Conservation (phyloP, 2,113 vertebrate genomes). For the Epinephelus moara region DNA sequence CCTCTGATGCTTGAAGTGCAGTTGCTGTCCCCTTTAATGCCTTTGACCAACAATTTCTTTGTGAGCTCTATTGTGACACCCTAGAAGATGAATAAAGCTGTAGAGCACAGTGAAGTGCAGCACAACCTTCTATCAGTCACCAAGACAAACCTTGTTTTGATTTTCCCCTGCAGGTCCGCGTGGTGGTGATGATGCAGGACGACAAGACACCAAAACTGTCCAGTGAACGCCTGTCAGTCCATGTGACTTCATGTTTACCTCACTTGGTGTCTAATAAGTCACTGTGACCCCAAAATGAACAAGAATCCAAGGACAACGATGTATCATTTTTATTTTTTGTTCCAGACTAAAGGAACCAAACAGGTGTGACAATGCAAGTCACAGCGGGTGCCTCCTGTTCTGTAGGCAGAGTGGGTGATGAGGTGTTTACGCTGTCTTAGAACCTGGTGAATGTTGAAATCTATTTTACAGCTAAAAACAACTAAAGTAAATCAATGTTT, state of each 20-base stretch:
- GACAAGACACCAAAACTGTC: slow-evolving; percentile 8
- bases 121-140: slow-evolving; percentile 22
- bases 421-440: neutral
- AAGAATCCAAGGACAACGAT: slow-evolving; percentile 10
- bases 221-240: slow-evolving; percentile 21
- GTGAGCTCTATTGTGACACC: slow-evolving; percentile 5
- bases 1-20: neutral
- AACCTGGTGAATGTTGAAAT: neutral
- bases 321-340: slow-evolving; percentile 1
- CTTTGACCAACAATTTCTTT: neutral
- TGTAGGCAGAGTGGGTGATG: neutral
- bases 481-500: neutral
- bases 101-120: neutral
- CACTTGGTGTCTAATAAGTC: slow-evolving; percentile 23
- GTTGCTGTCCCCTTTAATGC: neutral
- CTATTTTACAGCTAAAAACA: neutral
- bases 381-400: neutral
- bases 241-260: slow-evolving; percentile 11
- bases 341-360: slow-evolving; percentile 13
- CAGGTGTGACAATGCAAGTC: neutral
- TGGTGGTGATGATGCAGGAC: slow-evolving; percentile 3
- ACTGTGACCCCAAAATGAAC: slow-evolving; percentile 25
- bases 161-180: slow-evolving; percentile 17
- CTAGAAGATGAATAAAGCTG: slow-evolving; percentile 24
- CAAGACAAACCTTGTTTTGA: slow-evolving; percentile 38